These are phyloP conservation scores for Drosophila pseudoananassae DNA, from an alignment of 1,140 invertebrate genomes.

Conservation along the genomic window DNA sequence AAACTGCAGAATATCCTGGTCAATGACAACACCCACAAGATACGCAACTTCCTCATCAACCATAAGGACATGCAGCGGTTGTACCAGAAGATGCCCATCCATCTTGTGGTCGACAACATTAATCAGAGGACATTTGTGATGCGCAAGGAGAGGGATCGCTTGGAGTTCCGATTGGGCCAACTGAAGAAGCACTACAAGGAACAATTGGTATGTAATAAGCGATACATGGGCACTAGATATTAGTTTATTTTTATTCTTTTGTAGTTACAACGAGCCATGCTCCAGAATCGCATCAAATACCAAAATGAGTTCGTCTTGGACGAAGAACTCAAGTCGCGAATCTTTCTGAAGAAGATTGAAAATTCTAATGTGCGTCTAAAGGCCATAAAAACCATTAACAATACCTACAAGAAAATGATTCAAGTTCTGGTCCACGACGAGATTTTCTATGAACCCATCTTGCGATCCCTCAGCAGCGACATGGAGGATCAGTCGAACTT, in stretches of 20 bases:
- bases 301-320: slow-evolving; percentile 72
- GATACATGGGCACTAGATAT: not conserved
- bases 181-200: slow-evolving; percentile 58
- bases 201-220: slow-evolving; percentile 37
- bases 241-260: not conserved
- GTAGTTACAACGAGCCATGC: slow-evolving; percentile 55
- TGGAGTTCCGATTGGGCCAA: slow-evolving; percentile 60
- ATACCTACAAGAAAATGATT: slow-evolving; percentile 76
- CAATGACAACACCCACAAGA: slow-evolving; percentile 65
- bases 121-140: slow-evolving; percentile 80
- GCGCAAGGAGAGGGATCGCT: slow-evolving; percentile 78
- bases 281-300: slow-evolving; percentile 80
- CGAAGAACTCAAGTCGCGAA: slow-evolving; percentile 66
- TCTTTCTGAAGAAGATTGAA: slow-evolving; percentile 72
- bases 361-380: slow-evolving; percentile 78
- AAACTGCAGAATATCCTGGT: slow-evolving; percentile 70
- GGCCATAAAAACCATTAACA: slow-evolving; percentile 77
- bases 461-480: slow-evolving; percentile 67
- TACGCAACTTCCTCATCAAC: slow-evolving; percentile 70
- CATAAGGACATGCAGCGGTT: slow-evolving; percentile 76
- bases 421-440: slow-evolving; percentile 74
- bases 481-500: slow-evolving; percentile 80
- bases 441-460: slow-evolving; percentile 80
- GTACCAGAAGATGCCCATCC: slow-evolving; percentile 78
- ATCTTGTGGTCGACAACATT: slow-evolving; percentile 76